Evolutionary conservation across 2,888 invertebrate species (phyloP).

Genomic region (Apamea sordens): DNA sequence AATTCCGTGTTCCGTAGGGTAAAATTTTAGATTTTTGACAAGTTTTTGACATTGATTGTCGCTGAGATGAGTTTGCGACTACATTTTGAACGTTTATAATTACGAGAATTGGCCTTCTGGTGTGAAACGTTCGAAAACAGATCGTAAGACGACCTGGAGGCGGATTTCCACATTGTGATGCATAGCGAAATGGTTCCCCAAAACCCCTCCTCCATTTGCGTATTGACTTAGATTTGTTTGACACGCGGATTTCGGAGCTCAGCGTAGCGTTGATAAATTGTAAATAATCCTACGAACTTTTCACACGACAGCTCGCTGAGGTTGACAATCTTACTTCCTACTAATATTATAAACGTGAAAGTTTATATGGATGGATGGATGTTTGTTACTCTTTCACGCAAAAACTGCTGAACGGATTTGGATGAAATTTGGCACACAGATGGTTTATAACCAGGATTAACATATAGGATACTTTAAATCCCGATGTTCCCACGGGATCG

Average conservation of each 20-base stretch:
- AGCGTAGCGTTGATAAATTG: neutral
- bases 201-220: constrained; percentile 8
- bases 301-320: neutral
- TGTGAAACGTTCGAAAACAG: constrained; percentile 8
- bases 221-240: constrained; percentile 4
- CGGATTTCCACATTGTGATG: constrained; percentile 2
- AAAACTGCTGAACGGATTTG: too few relatives aligned
- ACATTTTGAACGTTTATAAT: neutral
- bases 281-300: neutral
- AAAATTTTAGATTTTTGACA: too few relatives aligned
- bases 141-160: neutral
- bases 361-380: too few relatives aligned
- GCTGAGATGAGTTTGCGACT: neutral
- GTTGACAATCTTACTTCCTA: neutral
- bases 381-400: too few relatives aligned
- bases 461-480: too few relatives aligned
- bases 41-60: neutral
- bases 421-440: too few relatives aligned
- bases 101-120: neutral
- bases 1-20: too few relatives aligned
- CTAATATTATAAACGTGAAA: too few relatives aligned
- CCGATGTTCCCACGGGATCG: too few relatives aligned
- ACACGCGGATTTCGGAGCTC: neutral
- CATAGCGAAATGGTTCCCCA: neutral
- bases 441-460: too few relatives aligned